A percentile compares a stretch with the other conserved stretches of the same genome.
Conservation (phyloP, 2,113 vertebrate genomes). For the Arvicanthis niloticus region DNA sequence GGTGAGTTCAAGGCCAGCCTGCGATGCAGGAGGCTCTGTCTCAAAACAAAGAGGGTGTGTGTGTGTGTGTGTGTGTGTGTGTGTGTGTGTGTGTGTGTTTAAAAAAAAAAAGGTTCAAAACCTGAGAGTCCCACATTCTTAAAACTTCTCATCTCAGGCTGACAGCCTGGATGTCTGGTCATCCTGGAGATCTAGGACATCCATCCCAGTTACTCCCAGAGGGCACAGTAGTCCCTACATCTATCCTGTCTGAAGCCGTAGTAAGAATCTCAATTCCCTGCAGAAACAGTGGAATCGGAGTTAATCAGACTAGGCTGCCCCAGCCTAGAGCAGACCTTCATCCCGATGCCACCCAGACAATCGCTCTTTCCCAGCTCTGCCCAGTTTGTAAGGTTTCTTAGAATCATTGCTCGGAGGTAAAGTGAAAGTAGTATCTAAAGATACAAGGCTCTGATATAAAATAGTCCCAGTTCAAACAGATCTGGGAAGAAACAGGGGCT, state of each 20-base stretch:
- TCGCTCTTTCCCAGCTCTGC: neutral
- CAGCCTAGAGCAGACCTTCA: neutral
- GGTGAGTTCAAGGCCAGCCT: neutral
- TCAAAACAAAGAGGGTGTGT: neutral
- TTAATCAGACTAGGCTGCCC: neutral
- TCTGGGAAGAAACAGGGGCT: neutral
- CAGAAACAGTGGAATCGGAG: too few relatives aligned
- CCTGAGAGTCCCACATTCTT: too few relatives aligned
- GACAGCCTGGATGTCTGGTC: neutral
- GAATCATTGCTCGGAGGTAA: neutral
- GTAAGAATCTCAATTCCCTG: neutral
- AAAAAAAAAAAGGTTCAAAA: too few relatives aligned
- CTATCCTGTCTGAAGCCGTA: neutral
- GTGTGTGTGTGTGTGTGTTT: too few relatives aligned
- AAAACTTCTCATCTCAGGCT: neutral
- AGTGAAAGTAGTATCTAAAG: neutral
- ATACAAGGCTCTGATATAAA: too few relatives aligned
- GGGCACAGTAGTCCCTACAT: neutral
- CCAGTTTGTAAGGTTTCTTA: neutral
- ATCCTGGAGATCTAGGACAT: neutral
- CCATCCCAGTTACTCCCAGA: neutral
- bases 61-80: too few relatives aligned
- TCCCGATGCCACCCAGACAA: neutral
- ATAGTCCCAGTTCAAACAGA: neutral
- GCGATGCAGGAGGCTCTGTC: fast-evolving